Base-by-base conservation (phyloP, 2,113 vertebrate species). In the Elachura formosa region DNA sequence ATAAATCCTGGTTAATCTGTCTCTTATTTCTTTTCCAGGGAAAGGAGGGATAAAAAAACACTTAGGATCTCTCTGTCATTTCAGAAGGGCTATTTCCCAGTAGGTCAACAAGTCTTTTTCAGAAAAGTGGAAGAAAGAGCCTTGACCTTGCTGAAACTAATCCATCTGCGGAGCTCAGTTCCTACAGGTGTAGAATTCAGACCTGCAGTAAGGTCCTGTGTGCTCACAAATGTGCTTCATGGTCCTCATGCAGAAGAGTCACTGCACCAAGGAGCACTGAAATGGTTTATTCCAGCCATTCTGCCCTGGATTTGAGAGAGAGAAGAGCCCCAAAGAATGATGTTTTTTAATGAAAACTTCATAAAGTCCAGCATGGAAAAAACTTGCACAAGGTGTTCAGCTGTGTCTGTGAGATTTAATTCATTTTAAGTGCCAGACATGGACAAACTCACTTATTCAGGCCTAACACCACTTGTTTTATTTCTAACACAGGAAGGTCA, bases 191-290 rank as follows among this genome's bases (percentile, higher is more conserved):
- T 9, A 71, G 46, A 69, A 83, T 76, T 58, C 58, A 78, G 49
- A 74, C 6, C 25, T 0, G 0, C 18, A 25, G 34, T 20, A 55
- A 78, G 56, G 52, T 19, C 41, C 58, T 3, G 1, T 18, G n/a
- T 24, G 68, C 38, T 77, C 66, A 38, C 54, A 84, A 34, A 51
- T 59, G 79, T 59, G 79, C 68, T 33, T 66, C 46, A 3, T 2
- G 29, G 33, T 16, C 23, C 21, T 21, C 0, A 0, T 49, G 52
- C 46, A 63, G 61, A 48, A 38, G 19, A 62, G 38, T 21, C 25
- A 31, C 49, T 36, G 77, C 0, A 0, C 8, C n/a, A 58, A 48
- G 51, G 25, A 11, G 15, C 6, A n/a, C 46, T 33, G 45, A 91
- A 79, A 48, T 69, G 3, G 14, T 61, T 67, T n/a, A 84, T 40